A percentile compares a stretch with the other conserved stretches of the same genome.
Conservation (phyloP, 2,113 vertebrate genomes). For the Nothocercus nigrocapillus region DNA sequence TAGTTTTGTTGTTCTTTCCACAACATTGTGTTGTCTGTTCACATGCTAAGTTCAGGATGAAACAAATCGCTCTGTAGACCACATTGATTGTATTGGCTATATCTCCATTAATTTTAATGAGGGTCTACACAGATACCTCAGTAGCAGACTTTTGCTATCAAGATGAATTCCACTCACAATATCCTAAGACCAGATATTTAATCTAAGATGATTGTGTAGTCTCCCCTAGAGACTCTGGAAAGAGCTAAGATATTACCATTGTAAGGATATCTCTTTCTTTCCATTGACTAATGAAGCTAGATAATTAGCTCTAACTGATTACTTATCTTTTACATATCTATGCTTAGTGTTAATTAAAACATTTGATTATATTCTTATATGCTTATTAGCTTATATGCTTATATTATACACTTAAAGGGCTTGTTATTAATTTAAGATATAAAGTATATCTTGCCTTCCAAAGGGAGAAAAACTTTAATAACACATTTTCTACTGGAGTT, state of each 20-base stretch:
- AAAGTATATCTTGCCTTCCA: neutral
- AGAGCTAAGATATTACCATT: neutral
- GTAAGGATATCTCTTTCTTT: neutral
- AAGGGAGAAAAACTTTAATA: neutral
- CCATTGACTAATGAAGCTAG: neutral
- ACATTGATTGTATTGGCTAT: neutral
- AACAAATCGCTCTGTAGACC: neutral
- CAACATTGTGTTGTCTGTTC: neutral
- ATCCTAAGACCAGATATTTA: fast-evolving
- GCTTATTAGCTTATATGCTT: neutral
- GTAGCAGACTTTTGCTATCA: neutral
- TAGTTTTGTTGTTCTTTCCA: neutral
- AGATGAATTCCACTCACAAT: neutral
- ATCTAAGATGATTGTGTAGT: neutral
- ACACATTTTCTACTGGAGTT: neutral
- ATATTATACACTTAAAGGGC: neutral
- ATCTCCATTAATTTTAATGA: neutral
- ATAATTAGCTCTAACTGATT: neutral
- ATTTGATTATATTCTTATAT: neutral
- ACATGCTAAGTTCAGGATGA: neutral
- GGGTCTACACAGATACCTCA: neutral
- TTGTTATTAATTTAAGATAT: neutral
- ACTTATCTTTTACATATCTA: neutral
- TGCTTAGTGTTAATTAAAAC: neutral
- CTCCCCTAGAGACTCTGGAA: neutral